These are phyloP conservation scores for Macrophya alboannulata DNA, from an alignment of 2,888 invertebrate genomes.

Conservation along the genomic window DNA sequence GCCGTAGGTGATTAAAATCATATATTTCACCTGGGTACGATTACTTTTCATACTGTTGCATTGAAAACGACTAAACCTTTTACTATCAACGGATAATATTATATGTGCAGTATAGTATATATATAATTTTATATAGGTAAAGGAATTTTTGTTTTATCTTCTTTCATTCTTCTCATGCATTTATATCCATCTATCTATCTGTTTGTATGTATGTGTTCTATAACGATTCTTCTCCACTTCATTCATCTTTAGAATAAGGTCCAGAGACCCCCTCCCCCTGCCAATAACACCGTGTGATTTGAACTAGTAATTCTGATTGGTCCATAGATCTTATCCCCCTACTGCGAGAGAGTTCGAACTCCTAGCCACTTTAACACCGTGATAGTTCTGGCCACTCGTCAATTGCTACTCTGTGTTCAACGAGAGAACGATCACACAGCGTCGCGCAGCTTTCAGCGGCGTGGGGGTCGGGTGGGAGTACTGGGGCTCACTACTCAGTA, in stretches of 20 bases:
- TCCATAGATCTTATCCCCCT: background rate
- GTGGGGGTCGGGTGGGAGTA: no score
- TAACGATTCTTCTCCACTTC: background rate
- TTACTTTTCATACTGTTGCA: conserved; percentile 77
- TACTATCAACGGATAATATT: background rate
- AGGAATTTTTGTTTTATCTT: no score
- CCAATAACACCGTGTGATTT: background rate
- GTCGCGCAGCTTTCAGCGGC: no score
- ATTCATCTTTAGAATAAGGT: conserved; percentile 16
- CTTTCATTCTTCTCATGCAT: background rate
- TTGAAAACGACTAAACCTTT: conserved; percentile 1
- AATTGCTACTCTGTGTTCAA: no score
- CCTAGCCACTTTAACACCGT: background rate
- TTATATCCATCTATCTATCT: background rate
- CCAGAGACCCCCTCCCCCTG: background rate
- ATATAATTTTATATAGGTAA: background rate
- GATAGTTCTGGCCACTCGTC: conserved; percentile 14
- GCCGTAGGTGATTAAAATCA: conserved; percentile 81
- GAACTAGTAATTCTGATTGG: background rate
- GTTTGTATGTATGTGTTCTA: background rate
- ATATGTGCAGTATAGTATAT: no score
- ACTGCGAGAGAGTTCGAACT: conserved; percentile 24
- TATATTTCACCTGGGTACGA: conserved; percentile 79
- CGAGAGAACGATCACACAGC: no score
- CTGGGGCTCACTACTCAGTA: no score